These are phyloP conservation scores for Holothuria leucospilota DNA, from an alignment of 53 echinoderm and acorn worm genomes.

Conservation along the genomic window DNA sequence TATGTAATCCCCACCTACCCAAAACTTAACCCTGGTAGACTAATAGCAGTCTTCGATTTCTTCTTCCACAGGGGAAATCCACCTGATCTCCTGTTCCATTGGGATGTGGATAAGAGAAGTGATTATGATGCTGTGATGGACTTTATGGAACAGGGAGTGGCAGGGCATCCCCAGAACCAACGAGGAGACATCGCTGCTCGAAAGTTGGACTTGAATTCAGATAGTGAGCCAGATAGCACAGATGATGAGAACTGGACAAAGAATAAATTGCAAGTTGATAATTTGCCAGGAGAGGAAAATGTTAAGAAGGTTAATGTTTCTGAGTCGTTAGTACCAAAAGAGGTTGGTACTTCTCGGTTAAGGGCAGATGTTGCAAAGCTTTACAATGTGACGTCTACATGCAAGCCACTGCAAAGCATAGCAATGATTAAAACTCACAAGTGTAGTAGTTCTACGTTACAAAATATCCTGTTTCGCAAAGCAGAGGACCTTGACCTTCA, in stretches of 20 bases:
- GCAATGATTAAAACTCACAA: slow-evolving; percentile 91
- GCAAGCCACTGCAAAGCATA: slow-evolving; percentile 77
- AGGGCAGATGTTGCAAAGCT: background rate
- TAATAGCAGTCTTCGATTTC: too few relatives aligned
- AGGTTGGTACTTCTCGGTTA: background rate
- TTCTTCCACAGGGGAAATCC: background rate
- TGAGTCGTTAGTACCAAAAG: background rate
- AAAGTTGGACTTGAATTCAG: background rate
- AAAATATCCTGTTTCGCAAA: slow-evolving; percentile 91
- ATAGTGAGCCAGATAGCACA: slow-evolving; percentile 4
- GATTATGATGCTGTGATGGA: background rate
- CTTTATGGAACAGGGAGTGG: background rate
- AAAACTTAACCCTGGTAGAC: too few relatives aligned
- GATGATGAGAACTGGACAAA: background rate
- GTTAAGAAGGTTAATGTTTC: background rate
- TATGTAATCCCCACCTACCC: too few relatives aligned
- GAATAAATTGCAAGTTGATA: too few relatives aligned
- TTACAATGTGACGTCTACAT: slow-evolving; percentile 3
- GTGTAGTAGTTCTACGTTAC: slow-evolving; percentile 91
- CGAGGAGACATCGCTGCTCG: background rate
- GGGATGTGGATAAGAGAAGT: background rate
- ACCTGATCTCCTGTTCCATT: background rate
- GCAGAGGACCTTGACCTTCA: slow-evolving; percentile 80
- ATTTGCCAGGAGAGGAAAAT: too few relatives aligned
- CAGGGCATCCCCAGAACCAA: background rate